Evolutionary conservation across 1,140 invertebrate species (phyloP).

Genomic region (Acromyrmex charruanus): DNA sequence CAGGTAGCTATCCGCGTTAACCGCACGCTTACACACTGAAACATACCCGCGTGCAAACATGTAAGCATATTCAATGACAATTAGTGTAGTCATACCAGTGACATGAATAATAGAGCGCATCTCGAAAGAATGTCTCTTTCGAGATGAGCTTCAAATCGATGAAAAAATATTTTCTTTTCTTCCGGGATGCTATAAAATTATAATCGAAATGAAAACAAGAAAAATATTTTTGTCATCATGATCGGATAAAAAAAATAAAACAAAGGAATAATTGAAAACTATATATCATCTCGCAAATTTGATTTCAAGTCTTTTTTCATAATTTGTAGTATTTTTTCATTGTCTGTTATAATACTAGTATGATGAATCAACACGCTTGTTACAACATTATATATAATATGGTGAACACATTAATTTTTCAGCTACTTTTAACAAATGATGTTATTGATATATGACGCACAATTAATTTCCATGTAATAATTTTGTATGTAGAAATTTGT

Average conservation of each 20-base stretch:
- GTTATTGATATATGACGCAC: not conserved
- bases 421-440: not conserved
- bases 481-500: not conserved
- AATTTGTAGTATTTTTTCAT: not conserved
- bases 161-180: not conserved
- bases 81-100: not conserved
- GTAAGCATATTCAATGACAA: conserved; percentile 16
- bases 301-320: not conserved
- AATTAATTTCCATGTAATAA: not conserved
- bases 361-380: not conserved
- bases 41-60: not conserved
- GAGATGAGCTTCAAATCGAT: not conserved
- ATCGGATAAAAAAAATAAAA: not conserved
- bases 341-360: not conserved
- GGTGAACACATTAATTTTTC: not conserved
- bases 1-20: conserved; percentile 50
- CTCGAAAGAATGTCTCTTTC: not conserved
- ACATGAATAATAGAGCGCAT: conserved; percentile 8
- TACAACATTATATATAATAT: not conserved
- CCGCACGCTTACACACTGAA: conserved; percentile 4
- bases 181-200: not conserved
- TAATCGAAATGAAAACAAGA: not conserved
- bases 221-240: not conserved
- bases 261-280: not conserved
- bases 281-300: not conserved